Evolutionary conservation across 2,113 vertebrate genomes (phyloP), one percentile per base, ranked within the genome.

Genomic region (Microcebus ravelobensis): DNA sequence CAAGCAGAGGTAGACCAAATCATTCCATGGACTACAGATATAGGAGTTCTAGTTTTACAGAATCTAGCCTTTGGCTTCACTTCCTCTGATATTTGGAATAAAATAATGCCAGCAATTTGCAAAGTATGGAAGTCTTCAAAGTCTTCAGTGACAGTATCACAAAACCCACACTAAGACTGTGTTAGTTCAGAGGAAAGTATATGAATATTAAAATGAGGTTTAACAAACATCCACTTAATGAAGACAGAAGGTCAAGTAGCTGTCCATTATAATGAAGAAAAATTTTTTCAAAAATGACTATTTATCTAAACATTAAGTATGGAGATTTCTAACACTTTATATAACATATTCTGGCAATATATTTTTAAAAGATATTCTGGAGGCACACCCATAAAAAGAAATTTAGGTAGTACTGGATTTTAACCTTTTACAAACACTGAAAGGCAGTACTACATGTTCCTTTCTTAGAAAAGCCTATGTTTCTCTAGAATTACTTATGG

Each of bases 361-460:
- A 21, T 13, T 61, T 63, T 29, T 29, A 29, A 29, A 63, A 63
- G 10, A 63, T 63, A 86, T 36, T 63, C 39, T 67, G 7, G 36
- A 96, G n/a, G 68, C n/a, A 68, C 6, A 23, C 12, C 48, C 88
- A 10, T 86, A 42, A 86, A 91, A 93, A 87, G 55, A 76, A 93
- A 84, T 23, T 61, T 2, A 57, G 73, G 42, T 63, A 86, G 12
- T 83, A 68, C 9, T 93, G 14, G 36, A 81, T 50, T 93, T 87
- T 91, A 12, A 82, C 77, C 52, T 97, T 97, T 91, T 86, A 67
- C 61, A 93, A 95, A 92, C 5, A 48, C 17, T 36, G 21, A 67
- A 90, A 96, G 52, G 29, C 82, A 80, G 6, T 50, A 27, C 83
- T 50, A 68, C 45, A 55, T 61, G 8, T 71, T 70, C 74, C 61